A percentile compares a stretch with the other conserved stretches of the same genome.
These are phyloP conservation scores for Andrena flavipes DNA, from an alignment of 2,888 invertebrate species.

Conservation along the genomic window DNA sequence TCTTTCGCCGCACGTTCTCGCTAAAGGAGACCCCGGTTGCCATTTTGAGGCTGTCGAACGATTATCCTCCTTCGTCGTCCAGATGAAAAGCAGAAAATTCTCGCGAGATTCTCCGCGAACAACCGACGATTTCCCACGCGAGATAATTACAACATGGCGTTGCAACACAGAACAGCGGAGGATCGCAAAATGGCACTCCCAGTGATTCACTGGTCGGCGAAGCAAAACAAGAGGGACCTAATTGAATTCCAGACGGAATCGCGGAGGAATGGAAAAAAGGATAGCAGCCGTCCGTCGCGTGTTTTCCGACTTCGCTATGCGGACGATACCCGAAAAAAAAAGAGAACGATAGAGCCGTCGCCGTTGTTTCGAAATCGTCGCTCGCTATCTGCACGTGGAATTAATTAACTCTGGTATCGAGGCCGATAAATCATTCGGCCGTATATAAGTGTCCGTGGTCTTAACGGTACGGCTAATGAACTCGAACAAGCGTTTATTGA, in stretches of 20 bases:
- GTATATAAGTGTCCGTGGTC: slow-evolving; percentile 1
- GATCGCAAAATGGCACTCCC: background rate
- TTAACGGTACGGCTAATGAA: slow-evolving; percentile 48
- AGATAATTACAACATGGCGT: background rate
- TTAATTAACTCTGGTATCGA: slow-evolving; percentile 53
- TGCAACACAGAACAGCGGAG: background rate
- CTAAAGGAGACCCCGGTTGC: background rate
- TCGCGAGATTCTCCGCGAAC: background rate
- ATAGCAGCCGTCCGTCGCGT: background rate
- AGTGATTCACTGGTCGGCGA: background rate
- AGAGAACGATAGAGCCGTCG: slow-evolving; percentile 9
- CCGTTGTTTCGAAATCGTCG: background rate
- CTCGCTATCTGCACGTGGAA: slow-evolving; percentile 22
- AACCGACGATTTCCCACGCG: background rate
- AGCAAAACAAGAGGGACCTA: background rate
- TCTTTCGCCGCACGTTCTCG: slow-evolving; percentile 40
- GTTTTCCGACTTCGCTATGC: background rate
- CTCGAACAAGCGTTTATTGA: slow-evolving; percentile 48
- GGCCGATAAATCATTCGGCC: slow-evolving; percentile 39
- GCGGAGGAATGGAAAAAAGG: background rate
- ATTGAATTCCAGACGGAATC: slow-evolving; percentile 5
- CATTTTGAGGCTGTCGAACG: background rate
- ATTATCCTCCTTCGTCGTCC: background rate
- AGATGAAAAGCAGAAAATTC: background rate
- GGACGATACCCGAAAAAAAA: background rate